Evolutionary conservation across 2,888 invertebrate genomes (phyloP), one percentile per base, ranked within the genome.

Genomic region (Ophion ellenae): DNA sequence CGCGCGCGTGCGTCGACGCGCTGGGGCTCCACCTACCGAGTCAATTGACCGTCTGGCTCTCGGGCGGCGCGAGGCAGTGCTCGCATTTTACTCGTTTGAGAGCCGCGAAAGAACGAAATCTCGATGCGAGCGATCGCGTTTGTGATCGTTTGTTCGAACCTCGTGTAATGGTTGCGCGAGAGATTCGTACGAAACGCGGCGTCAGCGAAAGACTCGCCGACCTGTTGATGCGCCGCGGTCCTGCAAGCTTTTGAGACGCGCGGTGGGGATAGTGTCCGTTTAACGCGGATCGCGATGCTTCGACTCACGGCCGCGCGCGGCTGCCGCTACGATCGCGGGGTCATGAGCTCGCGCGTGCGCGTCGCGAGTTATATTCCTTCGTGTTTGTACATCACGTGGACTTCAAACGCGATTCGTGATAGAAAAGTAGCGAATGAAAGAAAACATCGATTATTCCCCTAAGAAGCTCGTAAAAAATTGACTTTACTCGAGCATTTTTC

Each of bases 211-310:
- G 14, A 61, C 5, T 69, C 14, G 47, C 24, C 64, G 70, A 77
- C 64, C 76, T 53, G 82, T 70, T 82, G 64, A 70, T 74, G 61
- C 40, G 57, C 24, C 53, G 53, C 53, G 17, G 5, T 53, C 17
- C 14, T 53, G 17, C 53, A 11, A 47, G 14, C 17, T 17, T 11
- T 1, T 53, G 53, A 53, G 14, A 53, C 5, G 17, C 53, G 17
- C 14, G 17, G 17, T 4, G 53, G 53, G 53, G 53, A 1, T 14
- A 4, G 47, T 4, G 53, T 14, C 14, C 7, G 7, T 9, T 40
- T 32, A 32, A 32, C 53, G 53, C 17, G 11, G 11, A 14, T 14
- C 47, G 47, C 17, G 17, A 53, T 4, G 14, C 11, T 53, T 53
- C 17, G 53, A 2, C 17, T 14, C 5, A 17, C 17, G 53, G 17